Base-by-base conservation (phyloP, 2,888 invertebrate genomes). In the Cetonia aurata region DNA sequence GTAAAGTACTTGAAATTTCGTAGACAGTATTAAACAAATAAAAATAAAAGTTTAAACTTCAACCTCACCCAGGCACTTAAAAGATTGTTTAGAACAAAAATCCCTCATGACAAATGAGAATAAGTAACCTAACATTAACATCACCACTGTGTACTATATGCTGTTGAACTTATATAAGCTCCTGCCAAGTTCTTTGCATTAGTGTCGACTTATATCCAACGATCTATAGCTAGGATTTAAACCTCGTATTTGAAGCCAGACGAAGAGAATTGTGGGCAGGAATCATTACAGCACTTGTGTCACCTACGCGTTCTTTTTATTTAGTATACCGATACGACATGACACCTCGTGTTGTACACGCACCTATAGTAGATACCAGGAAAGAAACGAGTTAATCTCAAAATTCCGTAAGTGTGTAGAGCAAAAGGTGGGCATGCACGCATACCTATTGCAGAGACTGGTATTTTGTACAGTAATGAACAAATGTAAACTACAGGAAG, bases 261-360 rank as follows among this genome's bases (percentile, higher is more conserved):
- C 37, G 33, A 50, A 33, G 46, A 62, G 48, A 48, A 48, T 25
- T 25, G 62, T 62, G 62, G 62, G 62, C 31, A 48, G 44, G 44
- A 59, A 17, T 48, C 15, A 62, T 62, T 62, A 48, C 31, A 13
- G 33, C 31, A 31, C 33, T 59, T 59, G 44, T 10, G 48, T 33
- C 31, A 33, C 62, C 62, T 48, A 62, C 62, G 13, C 33, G 31
- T 33, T 48, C 10, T 13, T 13, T 62, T 48, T 31, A 62, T 62
- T 62, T 62, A 62, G 48, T 50, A 48, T 60, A 48, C 46, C 13
- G 15, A 52, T 52, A 52, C 15, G 19, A 19, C 46, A 41, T 17
- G 9, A 56, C 15, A 15, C 17, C 19, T 53, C 15, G 13, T 37
- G 42, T 59, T 59, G 1, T 33, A 33, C 31, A 13, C 48, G 48